phyloP scores from a whole-genome alignment of 2,888 invertebrate genomes.

The Drosophila infuscata region DNA sequence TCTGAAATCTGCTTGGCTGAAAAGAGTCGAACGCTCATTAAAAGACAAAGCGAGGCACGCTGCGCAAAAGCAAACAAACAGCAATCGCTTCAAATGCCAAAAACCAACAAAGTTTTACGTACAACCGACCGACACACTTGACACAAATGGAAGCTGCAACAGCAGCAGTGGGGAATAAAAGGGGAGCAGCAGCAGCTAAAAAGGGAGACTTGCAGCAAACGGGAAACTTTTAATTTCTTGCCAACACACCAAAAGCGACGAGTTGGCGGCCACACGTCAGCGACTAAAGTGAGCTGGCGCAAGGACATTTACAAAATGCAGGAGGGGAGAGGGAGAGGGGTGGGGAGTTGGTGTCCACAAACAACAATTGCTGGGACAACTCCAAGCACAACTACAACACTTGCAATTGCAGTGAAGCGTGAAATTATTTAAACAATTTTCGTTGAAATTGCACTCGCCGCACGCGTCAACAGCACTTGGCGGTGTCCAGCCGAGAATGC shows the following conservation, averaged over 20 bases:
- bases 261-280: constrained; percentile 56
- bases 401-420: constrained; percentile 78
- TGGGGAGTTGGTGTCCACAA: background rate
- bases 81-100: constrained; percentile 69
- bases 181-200: background rate
- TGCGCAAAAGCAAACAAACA: constrained; percentile 55
- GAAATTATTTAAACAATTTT: constrained; percentile 81
- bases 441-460: constrained; percentile 77
- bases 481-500: constrained; percentile 56
- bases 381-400: constrained; percentile 30
- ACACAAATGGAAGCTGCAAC: constrained; percentile 63
- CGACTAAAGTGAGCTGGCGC: constrained; percentile 52
- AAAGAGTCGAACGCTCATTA: constrained; percentile 63
- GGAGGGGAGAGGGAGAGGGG: background rate
- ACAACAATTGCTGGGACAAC: background rate
- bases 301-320: constrained; percentile 1
- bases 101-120: constrained; percentile 77
- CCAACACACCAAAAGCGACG: constrained; percentile 71
- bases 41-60: constrained; percentile 50
- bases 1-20: constrained; percentile 15
- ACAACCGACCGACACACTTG: constrained; percentile 70
- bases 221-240: constrained; percentile 79
- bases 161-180: background rate
- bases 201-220: constrained; percentile 47
- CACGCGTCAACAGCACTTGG: constrained; percentile 80